phyloP scores from a whole-genome alignment of 1,140 invertebrate genomes.

The Eueides isabella region DNA sequence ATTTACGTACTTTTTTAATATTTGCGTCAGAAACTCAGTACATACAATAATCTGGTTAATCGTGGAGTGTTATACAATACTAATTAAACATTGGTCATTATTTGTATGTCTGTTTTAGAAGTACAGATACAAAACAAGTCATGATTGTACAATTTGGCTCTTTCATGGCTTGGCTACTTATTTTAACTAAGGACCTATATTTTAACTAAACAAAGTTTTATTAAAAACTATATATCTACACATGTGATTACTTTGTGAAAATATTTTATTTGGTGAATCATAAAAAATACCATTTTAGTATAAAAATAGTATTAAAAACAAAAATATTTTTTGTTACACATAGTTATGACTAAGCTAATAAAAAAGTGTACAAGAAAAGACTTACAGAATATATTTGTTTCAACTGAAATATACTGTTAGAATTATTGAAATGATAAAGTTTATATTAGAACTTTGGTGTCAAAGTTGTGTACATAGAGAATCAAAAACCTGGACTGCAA shows the following conservation, averaged over 20 bases:
- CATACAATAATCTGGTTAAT: neutral
- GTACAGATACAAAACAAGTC: neutral
- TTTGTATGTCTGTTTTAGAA: neutral
- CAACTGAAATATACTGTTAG: neutral
- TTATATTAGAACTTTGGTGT: neutral
- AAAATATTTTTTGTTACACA: too few species aligned
- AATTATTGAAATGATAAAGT: neutral
- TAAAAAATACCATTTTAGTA: neutral
- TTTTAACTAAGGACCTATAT: neutral
- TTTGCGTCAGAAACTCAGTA: too few species aligned
- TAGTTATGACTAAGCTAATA: too few species aligned
- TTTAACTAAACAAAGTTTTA: neutral
- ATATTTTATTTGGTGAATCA: neutral
- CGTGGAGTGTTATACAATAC: neutral
- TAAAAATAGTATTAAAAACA: too few species aligned
- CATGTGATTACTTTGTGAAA: neutral
- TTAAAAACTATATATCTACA: neutral
- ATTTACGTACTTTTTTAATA: too few species aligned
- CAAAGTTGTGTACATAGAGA: neutral
- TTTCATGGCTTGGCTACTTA: constrained; percentile 5
- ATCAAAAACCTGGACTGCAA: too few species aligned
- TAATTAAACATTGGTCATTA: neutral
- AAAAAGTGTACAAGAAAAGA: too few species aligned
- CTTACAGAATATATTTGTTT: too few species aligned
- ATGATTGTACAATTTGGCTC: constrained; percentile 3